Conservation (phyloP, 2,888 invertebrate species). For the Drosophila planitibia region DNA sequence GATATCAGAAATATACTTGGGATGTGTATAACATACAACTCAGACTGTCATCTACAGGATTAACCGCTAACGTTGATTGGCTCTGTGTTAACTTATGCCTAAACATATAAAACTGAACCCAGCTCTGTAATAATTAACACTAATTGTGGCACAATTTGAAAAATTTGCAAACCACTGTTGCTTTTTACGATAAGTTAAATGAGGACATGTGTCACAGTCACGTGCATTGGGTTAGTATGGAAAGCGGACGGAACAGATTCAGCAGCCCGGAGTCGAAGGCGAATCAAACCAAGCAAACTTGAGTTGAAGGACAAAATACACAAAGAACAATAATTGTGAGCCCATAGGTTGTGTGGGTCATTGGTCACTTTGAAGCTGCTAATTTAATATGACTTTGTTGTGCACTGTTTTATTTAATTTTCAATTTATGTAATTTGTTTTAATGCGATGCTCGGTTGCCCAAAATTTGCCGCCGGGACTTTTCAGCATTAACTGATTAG, state of each 20-base stretch:
- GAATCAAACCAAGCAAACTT: neutral
- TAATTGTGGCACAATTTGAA: neutral
- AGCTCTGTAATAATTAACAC: neutral
- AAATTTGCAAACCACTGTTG: neutral
- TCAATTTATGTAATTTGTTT: slow-evolving; percentile 3
- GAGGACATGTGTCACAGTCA: neutral
- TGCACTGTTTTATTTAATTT: slow-evolving; percentile 1
- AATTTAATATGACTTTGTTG: slow-evolving; percentile 3
- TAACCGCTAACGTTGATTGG: neutral
- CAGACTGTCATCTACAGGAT: neutral
- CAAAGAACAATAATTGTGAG: neutral
- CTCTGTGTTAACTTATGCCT: neutral
- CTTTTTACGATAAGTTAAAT: neutral
- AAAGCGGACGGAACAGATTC: no score
- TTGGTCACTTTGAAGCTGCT: neutral
- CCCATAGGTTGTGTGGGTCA: neutral
- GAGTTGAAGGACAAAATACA: neutral
- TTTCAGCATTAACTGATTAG: neutral
- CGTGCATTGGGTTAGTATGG: neutral
- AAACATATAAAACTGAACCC: neutral
- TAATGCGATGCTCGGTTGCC: slow-evolving; percentile 4
- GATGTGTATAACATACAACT: neutral
- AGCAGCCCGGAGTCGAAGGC: neutral
- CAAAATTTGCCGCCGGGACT: neutral
- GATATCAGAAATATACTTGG: neutral